phyloP scores from a whole-genome alignment of 1,140 invertebrate species.

The Dendrolimus kikuchii region DNA sequence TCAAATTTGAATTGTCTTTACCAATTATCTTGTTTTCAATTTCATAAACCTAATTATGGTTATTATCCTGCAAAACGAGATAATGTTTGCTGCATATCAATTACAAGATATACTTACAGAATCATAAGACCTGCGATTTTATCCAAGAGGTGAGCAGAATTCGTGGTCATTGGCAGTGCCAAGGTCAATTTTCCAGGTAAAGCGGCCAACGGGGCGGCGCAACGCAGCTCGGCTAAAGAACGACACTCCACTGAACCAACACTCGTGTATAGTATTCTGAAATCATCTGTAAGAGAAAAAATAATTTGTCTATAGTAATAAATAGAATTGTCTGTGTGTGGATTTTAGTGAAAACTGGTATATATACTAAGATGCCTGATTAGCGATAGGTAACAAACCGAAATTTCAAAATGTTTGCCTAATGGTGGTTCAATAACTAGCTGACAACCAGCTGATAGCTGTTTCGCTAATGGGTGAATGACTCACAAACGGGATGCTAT shows the following conservation, averaged over 20 bases:
- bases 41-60: not conserved
- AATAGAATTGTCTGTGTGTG: too few relatives aligned
- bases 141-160: slow-evolving; percentile 26
- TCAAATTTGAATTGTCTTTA: too few relatives aligned
- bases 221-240: slow-evolving; percentile 5
- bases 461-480: too few relatives aligned
- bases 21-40: too few relatives aligned
- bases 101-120: slow-evolving; percentile 24
- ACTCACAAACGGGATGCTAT: too few relatives aligned
- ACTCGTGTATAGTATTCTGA: slow-evolving; percentile 16
- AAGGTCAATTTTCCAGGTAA: slow-evolving; percentile 16
- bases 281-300: slow-evolving; percentile 25
- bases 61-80: not conserved
- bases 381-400: too few relatives aligned
- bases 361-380: too few relatives aligned
- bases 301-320: not conserved
- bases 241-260: slow-evolving; percentile 6
- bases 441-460: too few relatives aligned
- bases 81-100: not conserved
- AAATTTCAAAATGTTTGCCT: too few relatives aligned
- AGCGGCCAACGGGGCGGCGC: not conserved
- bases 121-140: slow-evolving; percentile 23
- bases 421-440: too few relatives aligned
- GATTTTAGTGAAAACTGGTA: too few relatives aligned
- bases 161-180: slow-evolving; percentile 24